Conservation (phyloP, 2,113 vertebrate species). For the Pleuronectes platessa region DNA sequence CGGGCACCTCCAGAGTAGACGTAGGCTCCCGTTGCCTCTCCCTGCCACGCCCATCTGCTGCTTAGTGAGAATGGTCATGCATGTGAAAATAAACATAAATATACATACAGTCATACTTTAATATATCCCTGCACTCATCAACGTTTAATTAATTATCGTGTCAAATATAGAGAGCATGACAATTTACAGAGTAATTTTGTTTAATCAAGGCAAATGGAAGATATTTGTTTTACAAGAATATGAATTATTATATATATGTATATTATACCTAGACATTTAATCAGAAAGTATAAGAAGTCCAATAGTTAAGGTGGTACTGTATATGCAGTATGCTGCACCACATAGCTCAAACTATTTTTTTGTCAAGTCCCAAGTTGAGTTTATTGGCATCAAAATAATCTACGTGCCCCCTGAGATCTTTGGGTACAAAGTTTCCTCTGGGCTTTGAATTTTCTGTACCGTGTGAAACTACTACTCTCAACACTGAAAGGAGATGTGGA, state of each 20-base stretch:
- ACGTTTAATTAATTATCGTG: too few species aligned
- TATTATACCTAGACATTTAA: too few species aligned
- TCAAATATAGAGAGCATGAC: too few species aligned
- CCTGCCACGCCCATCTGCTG: slow-evolving; percentile 73
- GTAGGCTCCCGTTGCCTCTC: slow-evolving; percentile 78
- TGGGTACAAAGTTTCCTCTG: not conserved
- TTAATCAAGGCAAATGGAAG: too few species aligned
- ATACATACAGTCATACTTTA: not conserved
- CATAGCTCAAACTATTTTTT: too few species aligned
- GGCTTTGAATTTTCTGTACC: not conserved
- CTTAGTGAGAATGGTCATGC: slow-evolving; percentile 9
- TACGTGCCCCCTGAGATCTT: not conserved
- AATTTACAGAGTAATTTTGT: too few species aligned
- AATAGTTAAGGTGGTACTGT: too few species aligned
- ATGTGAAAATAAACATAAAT: not conserved
- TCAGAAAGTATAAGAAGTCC: too few species aligned
- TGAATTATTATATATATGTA: too few species aligned
- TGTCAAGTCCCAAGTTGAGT: not conserved
- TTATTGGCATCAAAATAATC: not conserved
- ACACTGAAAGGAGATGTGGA: not conserved
- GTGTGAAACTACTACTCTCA: not conserved
- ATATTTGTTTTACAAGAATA: too few species aligned
- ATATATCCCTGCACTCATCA: not conserved
- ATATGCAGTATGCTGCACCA: too few species aligned
- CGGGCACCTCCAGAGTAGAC: slow-evolving; percentile 93